Percentiles rank a stretch among this genome's conserved stretches.
Conservation (phyloP, 2,888 invertebrate species). For the Stenoptilia bipunctidactyla region DNA sequence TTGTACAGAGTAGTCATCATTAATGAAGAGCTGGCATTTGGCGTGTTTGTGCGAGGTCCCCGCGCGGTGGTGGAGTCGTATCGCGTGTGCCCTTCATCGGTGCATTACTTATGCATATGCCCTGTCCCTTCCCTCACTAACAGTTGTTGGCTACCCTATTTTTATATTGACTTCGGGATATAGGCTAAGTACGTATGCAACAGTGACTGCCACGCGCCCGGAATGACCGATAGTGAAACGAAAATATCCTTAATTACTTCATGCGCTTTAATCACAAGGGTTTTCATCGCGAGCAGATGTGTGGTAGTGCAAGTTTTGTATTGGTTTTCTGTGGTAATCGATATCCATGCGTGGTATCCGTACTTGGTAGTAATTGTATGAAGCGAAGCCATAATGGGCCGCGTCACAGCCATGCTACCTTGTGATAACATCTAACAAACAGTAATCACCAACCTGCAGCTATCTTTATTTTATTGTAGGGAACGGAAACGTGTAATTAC, state of each 20-base stretch:
- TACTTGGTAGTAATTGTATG: conserved; percentile 35
- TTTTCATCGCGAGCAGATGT: not conserved
- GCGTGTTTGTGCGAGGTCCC: conserved; percentile 28
- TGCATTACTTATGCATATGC: conserved; percentile 67
- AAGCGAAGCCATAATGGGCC: conserved; percentile 50
- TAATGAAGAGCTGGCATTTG: conserved; percentile 29
- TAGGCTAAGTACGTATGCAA: conserved; percentile 33
- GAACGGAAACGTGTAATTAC: conserved; percentile 44
- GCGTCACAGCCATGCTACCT: conserved; percentile 26
- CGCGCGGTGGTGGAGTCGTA: conserved; percentile 19
- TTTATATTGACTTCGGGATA: conserved; percentile 53
- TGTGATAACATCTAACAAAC: conserved; percentile 35
- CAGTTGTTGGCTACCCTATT: conserved; percentile 33
- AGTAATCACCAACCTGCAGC: conserved; percentile 21
- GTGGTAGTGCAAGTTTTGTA: too few species aligned
- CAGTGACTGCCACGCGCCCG: conserved; percentile 35
- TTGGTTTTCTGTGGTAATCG: conserved; percentile 21
- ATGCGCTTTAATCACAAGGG: not conserved
- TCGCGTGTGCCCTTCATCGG: conserved; percentile 61
- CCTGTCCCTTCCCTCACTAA: conserved; percentile 21
- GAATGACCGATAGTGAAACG: conserved; percentile 31
- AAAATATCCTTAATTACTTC: not conserved
- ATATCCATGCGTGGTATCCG: conserved; percentile 27
- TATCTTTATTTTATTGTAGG: conserved; percentile 40
- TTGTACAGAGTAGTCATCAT: conserved; percentile 29